A percentile compares a stretch with the other conserved stretches of the same genome.
phyloP scores from a whole-genome alignment of 2,888 invertebrate genomes.

The Sinohyriopsis cumingii region DNA sequence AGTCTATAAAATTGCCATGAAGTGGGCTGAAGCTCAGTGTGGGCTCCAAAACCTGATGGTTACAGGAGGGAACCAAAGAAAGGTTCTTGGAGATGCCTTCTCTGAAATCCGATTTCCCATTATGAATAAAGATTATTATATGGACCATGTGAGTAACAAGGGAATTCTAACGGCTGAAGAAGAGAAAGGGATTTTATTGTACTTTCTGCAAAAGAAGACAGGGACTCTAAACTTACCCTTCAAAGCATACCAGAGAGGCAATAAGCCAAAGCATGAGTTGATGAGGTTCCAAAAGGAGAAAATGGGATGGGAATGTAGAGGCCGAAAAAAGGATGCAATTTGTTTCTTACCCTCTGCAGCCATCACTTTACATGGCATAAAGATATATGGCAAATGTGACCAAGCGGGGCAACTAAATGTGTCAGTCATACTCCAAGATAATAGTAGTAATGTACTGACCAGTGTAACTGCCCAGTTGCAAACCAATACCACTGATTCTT shows the following conservation, averaged over 20 bases:
- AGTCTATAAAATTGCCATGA: constrained; percentile 19
- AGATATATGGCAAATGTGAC: constrained; percentile 24
- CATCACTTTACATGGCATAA: constrained; percentile 18
- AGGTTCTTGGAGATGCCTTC: constrained; percentile 18
- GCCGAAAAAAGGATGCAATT: constrained; percentile 30
- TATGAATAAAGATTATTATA: constrained; percentile 27
- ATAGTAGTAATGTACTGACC: constrained; percentile 8
- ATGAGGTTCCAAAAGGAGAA: constrained; percentile 18
- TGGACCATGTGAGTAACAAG: constrained; percentile 26
- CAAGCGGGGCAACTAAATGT: constrained; percentile 13
- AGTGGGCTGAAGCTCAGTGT: constrained; percentile 29
- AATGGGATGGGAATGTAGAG: constrained; percentile 27
- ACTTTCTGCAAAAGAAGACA: constrained; percentile 18
- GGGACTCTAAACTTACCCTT: too few relatives aligned
- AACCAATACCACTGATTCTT: too few relatives aligned
- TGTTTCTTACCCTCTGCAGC: constrained; percentile 12
- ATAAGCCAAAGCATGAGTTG: too few relatives aligned
- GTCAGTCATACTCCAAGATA: constrained; percentile 8
- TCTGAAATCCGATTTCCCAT: constrained; percentile 26
- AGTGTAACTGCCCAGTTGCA: constrained; percentile 1
- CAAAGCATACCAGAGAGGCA: too few relatives aligned
- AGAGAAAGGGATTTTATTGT: constrained; percentile 27
- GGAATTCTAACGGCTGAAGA: constrained; percentile 24
- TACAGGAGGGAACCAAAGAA: constrained; percentile 27
- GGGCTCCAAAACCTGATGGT: constrained; percentile 11